phyloP scores from a whole-genome alignment of 2,888 invertebrate species.

The Chrysolina oricalcia region DNA sequence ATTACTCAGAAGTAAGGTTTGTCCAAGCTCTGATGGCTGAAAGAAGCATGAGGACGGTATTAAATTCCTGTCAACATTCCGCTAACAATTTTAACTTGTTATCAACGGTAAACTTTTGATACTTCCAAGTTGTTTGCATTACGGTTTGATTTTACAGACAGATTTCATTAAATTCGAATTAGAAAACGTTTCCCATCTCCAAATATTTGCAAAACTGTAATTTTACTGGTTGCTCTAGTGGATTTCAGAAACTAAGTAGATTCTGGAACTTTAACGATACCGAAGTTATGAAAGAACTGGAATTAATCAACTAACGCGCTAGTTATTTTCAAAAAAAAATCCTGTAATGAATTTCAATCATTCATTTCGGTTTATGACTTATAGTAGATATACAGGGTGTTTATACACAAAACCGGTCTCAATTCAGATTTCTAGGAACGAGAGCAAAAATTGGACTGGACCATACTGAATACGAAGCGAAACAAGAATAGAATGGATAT shows the following conservation, averaged over 20 bases:
- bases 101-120: slow-evolving; percentile 26
- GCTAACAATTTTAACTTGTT: slow-evolving; percentile 9
- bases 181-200: slow-evolving; percentile 31
- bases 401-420: too few species aligned
- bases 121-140: slow-evolving; percentile 35
- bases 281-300: background rate
- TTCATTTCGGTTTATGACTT: too few species aligned
- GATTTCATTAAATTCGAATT: slow-evolving; percentile 36
- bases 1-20: too few species aligned
- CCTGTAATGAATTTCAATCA: too few species aligned
- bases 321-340: too few species aligned
- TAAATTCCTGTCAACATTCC: slow-evolving; percentile 17
- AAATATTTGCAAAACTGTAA: slow-evolving; percentile 34
- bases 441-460: too few species aligned
- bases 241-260: background rate
- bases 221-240: slow-evolving; percentile 6
- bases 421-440: too few species aligned
- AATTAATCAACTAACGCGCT: background rate
- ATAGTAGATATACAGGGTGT: too few species aligned
- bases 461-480: too few species aligned
- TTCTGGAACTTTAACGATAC: background rate
- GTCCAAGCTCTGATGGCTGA: too few species aligned
- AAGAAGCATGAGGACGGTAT: background rate
- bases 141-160: slow-evolving; percentile 5
- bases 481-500: too few species aligned